Base-by-base conservation (phyloP, 2,797 vertebrate genomes). In the Labeo calbasu region DNA sequence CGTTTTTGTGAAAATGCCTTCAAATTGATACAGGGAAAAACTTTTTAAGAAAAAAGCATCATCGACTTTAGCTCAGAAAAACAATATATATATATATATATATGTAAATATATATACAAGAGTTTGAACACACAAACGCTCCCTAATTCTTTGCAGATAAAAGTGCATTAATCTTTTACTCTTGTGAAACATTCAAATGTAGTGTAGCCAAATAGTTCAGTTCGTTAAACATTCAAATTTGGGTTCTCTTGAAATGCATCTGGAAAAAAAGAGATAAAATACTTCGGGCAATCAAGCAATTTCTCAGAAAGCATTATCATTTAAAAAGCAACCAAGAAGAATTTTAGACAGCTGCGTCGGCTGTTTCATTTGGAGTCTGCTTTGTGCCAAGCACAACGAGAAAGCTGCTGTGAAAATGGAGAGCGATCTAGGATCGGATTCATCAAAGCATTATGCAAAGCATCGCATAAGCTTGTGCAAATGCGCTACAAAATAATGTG, bases 211-310 rank as follows among this genome's bases (percentile, higher is more conserved):
- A 83, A 90, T 77, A 77, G 89, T 80, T 91, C 85, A 77, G 89
- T 77, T 91, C 86, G 85, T 89, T 78, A 4, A 90, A 94, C 91
- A 93, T 94, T 94, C 92, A 92, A 91, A 82, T 84, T 91, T 90
- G 87, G 89, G 84, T 89, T 90, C 83, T 71, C 77, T 66, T 71
- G 79, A 85, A 73, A 81, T 19, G 36, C 32, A 14, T 36, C 50
- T 81, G 79, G 50, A 85, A 13, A 59, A 81, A 68, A 66, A 61
- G 28, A 4, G 1, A 59, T 81, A 78, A 77, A 75, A 76, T 63
- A 68, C 32, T 23, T 28, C 9, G 40, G 55, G 79, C 53, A 73
- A 76, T 75, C 55, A 75, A 86, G 59, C 85, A 81, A 43, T 68
- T 77, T 85, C 40, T 55, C 75, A 71, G 28, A 84, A 46, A 72